Evolutionary conservation across 2,797 vertebrate genomes (phyloP), one percentile per base, ranked within the genome.

Genomic region (Arrhamphus sclerolepis): DNA sequence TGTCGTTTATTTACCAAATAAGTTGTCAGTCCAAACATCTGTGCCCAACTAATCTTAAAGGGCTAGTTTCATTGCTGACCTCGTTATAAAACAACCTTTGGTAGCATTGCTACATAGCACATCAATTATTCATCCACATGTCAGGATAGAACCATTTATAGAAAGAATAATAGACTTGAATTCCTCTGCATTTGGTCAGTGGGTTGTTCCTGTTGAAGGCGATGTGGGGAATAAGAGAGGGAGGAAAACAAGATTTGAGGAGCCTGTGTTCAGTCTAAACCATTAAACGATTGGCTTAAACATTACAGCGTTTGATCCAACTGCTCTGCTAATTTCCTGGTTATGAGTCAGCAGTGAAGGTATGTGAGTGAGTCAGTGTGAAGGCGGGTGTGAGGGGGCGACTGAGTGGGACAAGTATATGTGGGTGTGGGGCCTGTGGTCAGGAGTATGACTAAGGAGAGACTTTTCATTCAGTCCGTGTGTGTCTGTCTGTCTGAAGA

Each of bases 321-420:
- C 68, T 18, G 28, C 43, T 62, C 54, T 0, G 17, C 50, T 71
- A 24, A 76, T 74, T 75, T 85, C 65, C 65, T 66, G 57, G 66
- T 72, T 65, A 55, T 82, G 76, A 89, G 68, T 85, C 74, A 83
- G 69, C 66, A 72, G 4, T 70, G 67, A 58, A 59, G n/a, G 46
- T 56, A 39, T 54, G 46, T 46, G 50, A 55, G 70, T 81, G 75
- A 80, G 66, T 86, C 75, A 77, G 47, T 70, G 60, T 11, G 21
- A 63, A 47, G 65, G 58, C 26, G 29, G 40, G 60, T 50, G 49
- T 61, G 56, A 29, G 58, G 48, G 66, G 57, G 56, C 41, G 60
- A 42, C 47, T 49, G 72, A 40, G 74, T 48, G 66, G 61, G 84
- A 42, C 50, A 51, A 54, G 11, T 51, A 41, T 0, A 11, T 20